Percentiles rank a stretch among this genome's conserved stretches.
Evolutionary conservation across 2,797 vertebrate genomes (phyloP).

Genomic region (Channa striata): DNA sequence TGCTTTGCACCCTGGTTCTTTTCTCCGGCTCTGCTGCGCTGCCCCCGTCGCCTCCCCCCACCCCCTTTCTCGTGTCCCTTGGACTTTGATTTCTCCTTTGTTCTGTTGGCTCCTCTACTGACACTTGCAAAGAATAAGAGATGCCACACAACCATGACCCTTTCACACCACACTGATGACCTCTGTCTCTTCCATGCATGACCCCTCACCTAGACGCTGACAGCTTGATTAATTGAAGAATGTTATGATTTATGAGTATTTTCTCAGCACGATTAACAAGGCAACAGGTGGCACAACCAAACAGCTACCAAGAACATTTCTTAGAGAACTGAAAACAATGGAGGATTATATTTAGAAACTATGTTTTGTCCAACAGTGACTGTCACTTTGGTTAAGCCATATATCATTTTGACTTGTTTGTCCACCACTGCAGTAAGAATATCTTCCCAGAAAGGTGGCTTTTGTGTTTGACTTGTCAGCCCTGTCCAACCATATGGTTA

Average conservation of each 20-base stretch:
- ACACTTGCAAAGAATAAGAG: conserved; percentile 96
- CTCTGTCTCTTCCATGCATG: conserved; percentile 92
- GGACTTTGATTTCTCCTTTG: conserved; percentile 96
- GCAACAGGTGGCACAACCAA: conserved; percentile 98
- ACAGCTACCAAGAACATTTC: conserved; percentile 91
- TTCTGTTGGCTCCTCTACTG: conserved; percentile 90
- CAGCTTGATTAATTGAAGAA: conserved; percentile 99
- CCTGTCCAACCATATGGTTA: conserved; percentile 40
- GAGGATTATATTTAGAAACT: conserved; percentile 78
- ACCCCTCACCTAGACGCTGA: conserved; percentile 94
- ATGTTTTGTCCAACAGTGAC: conserved; percentile 81
- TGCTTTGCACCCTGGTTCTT: conserved; percentile 84
- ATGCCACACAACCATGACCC: conserved; percentile 93
- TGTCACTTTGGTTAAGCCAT: conserved; percentile 82
- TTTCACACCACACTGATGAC: conserved; percentile 93
- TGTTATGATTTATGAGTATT: conserved; percentile 99
- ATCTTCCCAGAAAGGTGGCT: conserved; percentile 73
- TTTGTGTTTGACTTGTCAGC: conserved; percentile 62
- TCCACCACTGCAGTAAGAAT: conserved; percentile 74
- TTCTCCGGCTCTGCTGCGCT: conserved; percentile 81
- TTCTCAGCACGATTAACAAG: conserved; percentile 97
- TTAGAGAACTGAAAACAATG: conserved; percentile 85
- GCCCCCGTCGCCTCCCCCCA: conserved; percentile 58
- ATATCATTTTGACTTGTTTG: conserved; percentile 88
- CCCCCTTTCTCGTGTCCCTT: conserved; percentile 80